Conservation (phyloP, 92 coral and sea anemone species). For the Porites evermanni region DNA sequence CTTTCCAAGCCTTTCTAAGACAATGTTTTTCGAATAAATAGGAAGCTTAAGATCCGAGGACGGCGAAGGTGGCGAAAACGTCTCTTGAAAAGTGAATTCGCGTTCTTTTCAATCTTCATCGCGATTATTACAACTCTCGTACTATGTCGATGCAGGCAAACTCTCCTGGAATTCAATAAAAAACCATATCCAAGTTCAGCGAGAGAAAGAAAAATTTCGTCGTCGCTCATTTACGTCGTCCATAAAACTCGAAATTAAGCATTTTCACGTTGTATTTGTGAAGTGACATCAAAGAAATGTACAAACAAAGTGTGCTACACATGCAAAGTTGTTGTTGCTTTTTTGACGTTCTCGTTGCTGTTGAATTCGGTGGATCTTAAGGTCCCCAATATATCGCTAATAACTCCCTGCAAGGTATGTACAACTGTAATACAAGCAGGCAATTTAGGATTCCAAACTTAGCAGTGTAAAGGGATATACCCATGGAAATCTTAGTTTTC, state of each 20-base stretch:
- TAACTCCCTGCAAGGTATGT: background rate
- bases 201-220: too few species aligned
- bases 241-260: too few species aligned
- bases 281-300: too few species aligned
- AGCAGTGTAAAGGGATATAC: background rate
- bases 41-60: background rate
- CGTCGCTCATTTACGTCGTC: too few species aligned
- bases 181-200: too few species aligned
- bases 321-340: too few species aligned
- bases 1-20: background rate
- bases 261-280: too few species aligned
- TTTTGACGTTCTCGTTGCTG: too few species aligned
- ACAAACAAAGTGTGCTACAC: too few species aligned
- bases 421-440: background rate
- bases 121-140: background rate
- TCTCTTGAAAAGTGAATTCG: too few species aligned
- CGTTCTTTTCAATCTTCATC: background rate
- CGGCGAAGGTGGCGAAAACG: too few species aligned
- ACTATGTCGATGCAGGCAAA: background rate
- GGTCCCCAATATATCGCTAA: slow-evolving; percentile 1
- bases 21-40: background rate
- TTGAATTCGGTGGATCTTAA: background rate
- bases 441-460: background rate
- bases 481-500: background rate
- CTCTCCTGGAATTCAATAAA: background rate